Percentiles rank a stretch among this genome's conserved stretches.
These are phyloP conservation scores for Cynopterus sphinx DNA, from an alignment of 2,797 vertebrate genomes.

Conservation along the genomic window DNA sequence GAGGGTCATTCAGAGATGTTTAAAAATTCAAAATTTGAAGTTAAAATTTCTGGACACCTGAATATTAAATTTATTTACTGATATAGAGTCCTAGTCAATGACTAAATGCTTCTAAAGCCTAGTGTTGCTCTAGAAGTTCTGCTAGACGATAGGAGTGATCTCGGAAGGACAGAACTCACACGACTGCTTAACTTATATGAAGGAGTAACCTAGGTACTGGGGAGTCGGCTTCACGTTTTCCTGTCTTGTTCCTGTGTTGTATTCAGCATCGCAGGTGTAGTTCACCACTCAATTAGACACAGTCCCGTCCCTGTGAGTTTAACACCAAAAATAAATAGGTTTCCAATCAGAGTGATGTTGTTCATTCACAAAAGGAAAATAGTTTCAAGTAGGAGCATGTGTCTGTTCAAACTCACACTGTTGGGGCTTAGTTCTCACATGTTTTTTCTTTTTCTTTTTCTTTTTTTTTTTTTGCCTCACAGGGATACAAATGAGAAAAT, in stretches of 20 bases:
- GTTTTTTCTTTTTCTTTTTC: neutral
- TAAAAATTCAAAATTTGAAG: neutral
- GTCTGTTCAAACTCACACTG: constrained; percentile 48
- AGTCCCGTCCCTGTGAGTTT: neutral
- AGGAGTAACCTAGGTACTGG: neutral
- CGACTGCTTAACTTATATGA: neutral
- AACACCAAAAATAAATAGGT: constrained; percentile 39
- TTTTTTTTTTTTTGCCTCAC: constrained; percentile 33
- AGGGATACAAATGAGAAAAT: constrained; percentile 63
- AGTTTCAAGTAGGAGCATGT: constrained; percentile 34
- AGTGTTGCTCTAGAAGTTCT: neutral
- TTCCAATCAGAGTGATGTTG: constrained; percentile 30
- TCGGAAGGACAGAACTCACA: neutral
- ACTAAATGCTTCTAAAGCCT: neutral
- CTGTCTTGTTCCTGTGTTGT: neutral
- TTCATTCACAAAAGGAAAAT: constrained; percentile 66
- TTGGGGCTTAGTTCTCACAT: constrained; percentile 45
- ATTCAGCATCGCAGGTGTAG: neutral
- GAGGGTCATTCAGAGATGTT: neutral
- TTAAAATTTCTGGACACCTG: neutral
- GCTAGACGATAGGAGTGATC: neutral
- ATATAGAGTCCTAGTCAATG: neutral
- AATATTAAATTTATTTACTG: neutral
- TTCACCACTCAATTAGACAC: constrained; percentile 1
- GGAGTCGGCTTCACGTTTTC: neutral